Conservation (phyloP, 1,140 invertebrate genomes). For the Spodoptera frugiperda region DNA sequence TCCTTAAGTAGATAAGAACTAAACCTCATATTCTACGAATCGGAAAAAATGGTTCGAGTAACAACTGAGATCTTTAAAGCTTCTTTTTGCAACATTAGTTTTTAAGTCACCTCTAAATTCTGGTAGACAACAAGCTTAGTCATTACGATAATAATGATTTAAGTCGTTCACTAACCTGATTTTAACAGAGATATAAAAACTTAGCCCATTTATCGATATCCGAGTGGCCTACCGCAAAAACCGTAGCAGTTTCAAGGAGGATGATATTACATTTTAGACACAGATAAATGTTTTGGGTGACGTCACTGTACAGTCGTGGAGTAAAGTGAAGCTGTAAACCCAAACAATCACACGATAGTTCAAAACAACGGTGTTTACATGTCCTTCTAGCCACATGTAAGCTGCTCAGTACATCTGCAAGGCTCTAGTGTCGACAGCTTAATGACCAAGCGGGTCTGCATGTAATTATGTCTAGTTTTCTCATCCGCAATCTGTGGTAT, state of each 20-base stretch:
- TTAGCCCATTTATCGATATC: slow-evolving; percentile 22
- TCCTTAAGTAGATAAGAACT: background rate
- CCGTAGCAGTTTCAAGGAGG: slow-evolving; percentile 13
- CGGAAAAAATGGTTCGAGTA: background rate
- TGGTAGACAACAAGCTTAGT: background rate
- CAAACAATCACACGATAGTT: slow-evolving; percentile 59
- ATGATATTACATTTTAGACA: slow-evolving; percentile 42
- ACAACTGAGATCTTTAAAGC: background rate
- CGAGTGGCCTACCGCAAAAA: slow-evolving; percentile 11
- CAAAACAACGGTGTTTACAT: slow-evolving; percentile 46
- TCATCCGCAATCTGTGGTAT: slow-evolving; percentile 43
- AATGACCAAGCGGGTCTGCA: slow-evolving; percentile 46
- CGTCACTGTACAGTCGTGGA: slow-evolving; percentile 37
- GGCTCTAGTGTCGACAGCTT: slow-evolving; percentile 52
- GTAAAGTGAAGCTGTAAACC: slow-evolving; percentile 53
- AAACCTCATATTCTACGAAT: background rate
- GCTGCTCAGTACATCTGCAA: slow-evolving; percentile 38
- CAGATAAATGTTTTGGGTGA: slow-evolving; percentile 29
- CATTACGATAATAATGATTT: background rate
- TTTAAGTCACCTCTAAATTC: background rate
- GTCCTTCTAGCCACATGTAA: slow-evolving; percentile 51
- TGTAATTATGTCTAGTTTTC: slow-evolving; percentile 51
- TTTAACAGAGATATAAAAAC: slow-evolving; percentile 24
- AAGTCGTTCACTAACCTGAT: background rate
- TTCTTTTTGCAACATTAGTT: background rate